Evolutionary conservation across 92 coral and sea anemone genomes (phyloP), one percentile per base, ranked within the genome.

Genomic region (Galaxea fascicularis): DNA sequence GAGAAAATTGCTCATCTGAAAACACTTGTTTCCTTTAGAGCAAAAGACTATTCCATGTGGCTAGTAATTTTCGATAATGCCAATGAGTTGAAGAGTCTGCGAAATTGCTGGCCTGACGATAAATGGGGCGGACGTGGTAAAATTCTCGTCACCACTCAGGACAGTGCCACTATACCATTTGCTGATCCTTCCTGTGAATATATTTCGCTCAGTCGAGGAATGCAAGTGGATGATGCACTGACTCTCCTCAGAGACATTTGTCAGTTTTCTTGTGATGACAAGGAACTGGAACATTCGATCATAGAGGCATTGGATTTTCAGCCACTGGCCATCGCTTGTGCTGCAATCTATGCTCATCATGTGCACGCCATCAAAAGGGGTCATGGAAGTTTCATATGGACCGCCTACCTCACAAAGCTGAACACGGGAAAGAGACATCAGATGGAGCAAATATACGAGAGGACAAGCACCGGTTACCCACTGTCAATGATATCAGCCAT

Each of bases 251-350:
- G 71, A 26, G 39, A 30, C 7, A 57, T 82, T 25, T 82, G 70
- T 20, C 18, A 12, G 22, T 18, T 71, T 31, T 47, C 74, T 0
- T n/a, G 65, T n/a, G 67, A 30, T 3, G 54, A 72, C 9, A 47
- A 81, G 2, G 63, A 82, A 26, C 24, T 46, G 20, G 59, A 72
- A 17, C 29, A 74, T 6, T 22, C 56, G 17, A 83, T 87, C 12
- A 31, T 85, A 10, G 59, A 71, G 4, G 67, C 49, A 58, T 63
- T 86, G 51, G 90, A 86, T 71, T 60, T 41, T 24, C 90, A 87
- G 74, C 90, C 90, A n/a, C 35, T 87, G 64, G 90, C 90, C 28
- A 70, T 88, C 58, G 91, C 84, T 14, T 77, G 78, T 6, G 88
- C 85, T 7, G 88, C 88, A 51, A 54, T 87, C 45, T 83, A 83